These are phyloP conservation scores for Digitonthophagus gazella DNA, from an alignment of 2,888 invertebrate species.

Conservation along the genomic window DNA sequence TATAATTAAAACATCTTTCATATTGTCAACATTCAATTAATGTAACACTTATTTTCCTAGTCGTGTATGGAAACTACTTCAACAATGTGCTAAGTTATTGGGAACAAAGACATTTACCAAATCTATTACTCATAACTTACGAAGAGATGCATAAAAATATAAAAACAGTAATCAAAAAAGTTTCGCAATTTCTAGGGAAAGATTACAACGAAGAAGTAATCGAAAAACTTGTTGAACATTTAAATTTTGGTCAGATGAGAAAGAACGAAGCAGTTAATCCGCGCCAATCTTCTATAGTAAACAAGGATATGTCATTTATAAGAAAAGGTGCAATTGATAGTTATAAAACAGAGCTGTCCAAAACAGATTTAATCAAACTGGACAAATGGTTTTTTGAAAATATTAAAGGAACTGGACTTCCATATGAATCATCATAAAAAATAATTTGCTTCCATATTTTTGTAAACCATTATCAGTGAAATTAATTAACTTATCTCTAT, in stretches of 20 bases:
- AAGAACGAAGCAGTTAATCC: conserved; percentile 54
- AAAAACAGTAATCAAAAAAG: conserved; percentile 45
- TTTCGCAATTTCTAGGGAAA: conserved; percentile 51
- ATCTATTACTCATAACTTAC: conserved; percentile 43
- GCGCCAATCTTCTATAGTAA: not conserved
- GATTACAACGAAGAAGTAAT: conserved; percentile 46
- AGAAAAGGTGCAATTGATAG: conserved; percentile 47
- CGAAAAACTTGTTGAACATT: conserved; percentile 47
- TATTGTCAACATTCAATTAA: too few relatives aligned
- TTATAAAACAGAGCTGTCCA: conserved; percentile 58
- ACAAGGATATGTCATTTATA: conserved; percentile 41
- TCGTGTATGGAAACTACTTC: conserved; percentile 39
- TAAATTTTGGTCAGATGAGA: conserved; percentile 56
- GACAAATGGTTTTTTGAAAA: conserved; percentile 66
- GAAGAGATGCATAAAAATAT: conserved; percentile 50
- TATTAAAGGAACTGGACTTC: conserved; percentile 46
- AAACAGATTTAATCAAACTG: conserved; percentile 65
- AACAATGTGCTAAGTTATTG: conserved; percentile 44
- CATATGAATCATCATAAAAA: too few relatives aligned
- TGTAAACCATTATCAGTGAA: too few relatives aligned
- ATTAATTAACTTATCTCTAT: too few relatives aligned
- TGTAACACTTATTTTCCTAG: conserved; percentile 31
- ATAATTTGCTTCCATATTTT: too few relatives aligned
- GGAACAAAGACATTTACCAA: conserved; percentile 41
- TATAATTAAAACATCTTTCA: conserved; percentile 32